Evolutionary conservation across 2,113 vertebrate genomes (phyloP).

Genomic region (Hippocampus abdominalis): DNA sequence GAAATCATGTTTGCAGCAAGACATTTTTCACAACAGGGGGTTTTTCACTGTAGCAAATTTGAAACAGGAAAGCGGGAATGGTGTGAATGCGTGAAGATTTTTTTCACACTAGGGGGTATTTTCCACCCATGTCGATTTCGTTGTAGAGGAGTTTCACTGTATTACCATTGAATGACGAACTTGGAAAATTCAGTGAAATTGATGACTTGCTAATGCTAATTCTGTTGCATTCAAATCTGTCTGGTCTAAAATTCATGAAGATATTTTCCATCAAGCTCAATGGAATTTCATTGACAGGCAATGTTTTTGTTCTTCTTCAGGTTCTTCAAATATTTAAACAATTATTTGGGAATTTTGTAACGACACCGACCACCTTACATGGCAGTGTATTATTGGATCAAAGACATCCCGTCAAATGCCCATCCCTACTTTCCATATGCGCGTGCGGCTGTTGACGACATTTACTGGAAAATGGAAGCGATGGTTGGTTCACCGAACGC

Average conservation of each 20-base stretch:
- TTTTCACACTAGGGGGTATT: too few relatives aligned
- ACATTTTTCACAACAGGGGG: too few relatives aligned
- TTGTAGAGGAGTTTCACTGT: too few relatives aligned
- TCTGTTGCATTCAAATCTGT: neutral
- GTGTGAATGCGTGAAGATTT: too few relatives aligned
- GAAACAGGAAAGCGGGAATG: too few relatives aligned
- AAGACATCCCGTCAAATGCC: neutral
- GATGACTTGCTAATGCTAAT: too few relatives aligned
- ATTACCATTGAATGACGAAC: slow-evolving; percentile 34
- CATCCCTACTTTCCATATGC: neutral
- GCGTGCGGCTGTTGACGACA: slow-evolving; percentile 37
- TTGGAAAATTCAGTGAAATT: too few relatives aligned
- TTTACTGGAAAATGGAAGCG: slow-evolving; percentile 51
- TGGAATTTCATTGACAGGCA: neutral
- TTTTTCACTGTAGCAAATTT: too few relatives aligned
- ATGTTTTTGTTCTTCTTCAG: slow-evolving; percentile 34
- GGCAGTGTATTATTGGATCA: neutral
- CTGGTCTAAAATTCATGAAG: neutral
- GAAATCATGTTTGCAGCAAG: too few relatives aligned
- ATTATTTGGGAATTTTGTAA: neutral
- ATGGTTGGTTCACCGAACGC: slow-evolving; percentile 55
- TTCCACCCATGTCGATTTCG: too few relatives aligned
- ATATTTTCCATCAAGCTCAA: neutral
- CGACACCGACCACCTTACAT: neutral
- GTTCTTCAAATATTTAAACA: slow-evolving; percentile 31